Base-by-base conservation (phyloP, 2,888 invertebrate genomes). In the Omphaloscelis lunosa region DNA sequence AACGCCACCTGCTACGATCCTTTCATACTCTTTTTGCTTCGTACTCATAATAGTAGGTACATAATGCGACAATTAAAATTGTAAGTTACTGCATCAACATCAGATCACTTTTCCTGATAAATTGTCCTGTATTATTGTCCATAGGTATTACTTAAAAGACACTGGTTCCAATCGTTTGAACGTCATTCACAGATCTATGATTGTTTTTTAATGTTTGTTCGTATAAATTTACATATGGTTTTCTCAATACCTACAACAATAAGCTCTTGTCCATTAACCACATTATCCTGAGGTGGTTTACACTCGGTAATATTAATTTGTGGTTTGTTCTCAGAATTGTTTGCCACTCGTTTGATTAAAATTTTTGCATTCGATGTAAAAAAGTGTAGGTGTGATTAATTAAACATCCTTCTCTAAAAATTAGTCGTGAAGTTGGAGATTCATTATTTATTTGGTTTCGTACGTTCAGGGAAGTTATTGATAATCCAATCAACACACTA, bases 321-420 rank as follows among this genome's bases (percentile, higher is more conserved):
- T 39, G 48, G 41, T 65, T 75, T 73, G 29, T 77, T 84, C 81
- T 77, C 81, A 84, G 76, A 77, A 84, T 84, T 77, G 70, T 76
- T 80, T 72, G 59, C 11, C 29, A 62, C 56, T 56, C 34, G 27
- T 72, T 72, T 80, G 45, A 53, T 59, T 66, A 75, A 27, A 62
- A 63, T 23, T 34, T 17, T 74, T 61, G 9, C 20, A 45, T 41
- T 61, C 39, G 4, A 48, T 17, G 67, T 53, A 66, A 79, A 80
- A 83, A 78, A 34, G 23, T 53, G 15, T 72, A 58, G 17, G 15
- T 59, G n/a, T 23, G 8, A 41, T 72, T 29, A 39, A 39, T 51
- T 34, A 63, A 58, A 58, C 29, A 51, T 58, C 20, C 39, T 48
- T 39, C 15, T 29, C 4, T 29, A 4, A 78, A n/a, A 59, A 41